Conservation (phyloP, 2,113 vertebrate genomes). For the Vombatus ursinus region DNA sequence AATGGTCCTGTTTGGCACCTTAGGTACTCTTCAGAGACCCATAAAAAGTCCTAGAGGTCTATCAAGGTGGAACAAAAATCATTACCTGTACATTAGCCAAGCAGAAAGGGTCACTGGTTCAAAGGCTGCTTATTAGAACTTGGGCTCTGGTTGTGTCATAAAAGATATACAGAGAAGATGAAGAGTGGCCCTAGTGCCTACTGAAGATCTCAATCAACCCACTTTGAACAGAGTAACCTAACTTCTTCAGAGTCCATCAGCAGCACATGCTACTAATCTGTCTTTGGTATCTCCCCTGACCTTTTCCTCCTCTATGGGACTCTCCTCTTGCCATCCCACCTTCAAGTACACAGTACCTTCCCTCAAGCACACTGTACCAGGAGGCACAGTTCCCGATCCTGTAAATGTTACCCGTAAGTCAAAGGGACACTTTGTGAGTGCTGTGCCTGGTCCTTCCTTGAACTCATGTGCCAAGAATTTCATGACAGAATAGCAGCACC, state of each 20-base stretch:
- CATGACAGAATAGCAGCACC: not conserved
- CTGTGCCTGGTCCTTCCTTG: not conserved
- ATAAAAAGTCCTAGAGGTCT: conserved; percentile 69
- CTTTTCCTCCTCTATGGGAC: not conserved
- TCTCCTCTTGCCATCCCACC: not conserved
- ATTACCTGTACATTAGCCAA: conserved; percentile 47
- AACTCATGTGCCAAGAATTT: not conserved
- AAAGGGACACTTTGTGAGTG: not conserved
- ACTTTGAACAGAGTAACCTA: not conserved
- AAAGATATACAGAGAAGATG: conserved; percentile 48
- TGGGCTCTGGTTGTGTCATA: conserved; percentile 29
- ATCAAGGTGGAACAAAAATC: not conserved
- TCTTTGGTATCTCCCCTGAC: not conserved
- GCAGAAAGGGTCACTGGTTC: conserved; percentile 48
- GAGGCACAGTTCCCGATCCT: not conserved
- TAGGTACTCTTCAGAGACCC: conserved; percentile 68
- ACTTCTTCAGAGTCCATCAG: not conserved
- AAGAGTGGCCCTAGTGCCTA: conserved; percentile 5
- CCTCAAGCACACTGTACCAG: not conserved
- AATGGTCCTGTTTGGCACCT: conserved; percentile 54
- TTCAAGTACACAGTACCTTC: not conserved
- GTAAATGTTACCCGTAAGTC: not conserved
- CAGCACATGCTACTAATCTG: not conserved
- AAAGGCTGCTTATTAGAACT: conserved; percentile 48
- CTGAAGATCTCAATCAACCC: not conserved